Conservation (phyloP, 2,113 vertebrate genomes). For the Regulus satrapa region DNA sequence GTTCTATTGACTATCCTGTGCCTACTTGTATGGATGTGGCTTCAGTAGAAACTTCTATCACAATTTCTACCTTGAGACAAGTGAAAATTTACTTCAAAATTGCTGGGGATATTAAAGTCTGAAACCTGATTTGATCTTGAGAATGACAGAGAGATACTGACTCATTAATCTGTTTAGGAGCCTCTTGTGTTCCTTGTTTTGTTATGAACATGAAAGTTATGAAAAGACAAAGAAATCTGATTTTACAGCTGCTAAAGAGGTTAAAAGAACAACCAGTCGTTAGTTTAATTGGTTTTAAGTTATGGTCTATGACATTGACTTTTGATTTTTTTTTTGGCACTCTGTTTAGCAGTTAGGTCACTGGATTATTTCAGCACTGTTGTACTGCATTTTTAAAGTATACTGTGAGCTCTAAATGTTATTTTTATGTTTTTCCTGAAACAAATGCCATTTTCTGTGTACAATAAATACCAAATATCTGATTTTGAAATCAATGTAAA, state of each 20-base stretch:
- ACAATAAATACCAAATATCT: background rate
- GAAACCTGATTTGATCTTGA: slow-evolving; percentile 22
- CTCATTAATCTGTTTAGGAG: slow-evolving; percentile 18
- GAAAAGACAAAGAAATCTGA: slow-evolving; percentile 1
- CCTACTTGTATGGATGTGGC: background rate
- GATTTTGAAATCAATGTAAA: background rate
- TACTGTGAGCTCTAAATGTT: background rate
- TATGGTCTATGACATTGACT: background rate
- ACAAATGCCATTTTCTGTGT: background rate
- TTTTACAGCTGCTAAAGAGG: background rate
- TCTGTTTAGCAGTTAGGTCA: background rate
- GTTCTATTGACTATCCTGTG: background rate
- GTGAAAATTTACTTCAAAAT: background rate
- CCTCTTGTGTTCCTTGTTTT: background rate
- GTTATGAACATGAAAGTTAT: background rate
- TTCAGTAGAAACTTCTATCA: background rate
- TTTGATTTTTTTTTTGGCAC: background rate
- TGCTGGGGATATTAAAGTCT: background rate
- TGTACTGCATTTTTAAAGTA: background rate
- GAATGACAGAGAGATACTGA: background rate
- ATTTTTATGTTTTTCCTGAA: background rate
- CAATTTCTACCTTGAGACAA: background rate
- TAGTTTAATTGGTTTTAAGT: background rate
- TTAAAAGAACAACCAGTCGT: background rate
- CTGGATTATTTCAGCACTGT: background rate